Conservation (phyloP, 2,888 invertebrate species). For the Ctenicera cuprea region DNA sequence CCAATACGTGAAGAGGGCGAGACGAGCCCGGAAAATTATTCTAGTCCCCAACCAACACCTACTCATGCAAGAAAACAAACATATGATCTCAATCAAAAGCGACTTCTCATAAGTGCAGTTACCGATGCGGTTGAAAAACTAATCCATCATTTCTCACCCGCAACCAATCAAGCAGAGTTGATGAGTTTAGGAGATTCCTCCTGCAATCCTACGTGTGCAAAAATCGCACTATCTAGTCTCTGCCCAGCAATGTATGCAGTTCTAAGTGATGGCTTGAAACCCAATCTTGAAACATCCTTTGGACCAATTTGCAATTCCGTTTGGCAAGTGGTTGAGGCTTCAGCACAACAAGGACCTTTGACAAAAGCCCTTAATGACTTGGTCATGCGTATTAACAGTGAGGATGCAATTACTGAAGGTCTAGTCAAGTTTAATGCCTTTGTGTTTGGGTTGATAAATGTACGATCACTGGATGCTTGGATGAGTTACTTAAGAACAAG, state of each 20-base stretch:
- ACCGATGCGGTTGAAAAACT: slow-evolving; percentile 85
- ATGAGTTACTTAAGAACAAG: slow-evolving; percentile 89
- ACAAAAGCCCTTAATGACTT: slow-evolving; percentile 89
- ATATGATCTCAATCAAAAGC: slow-evolving; percentile 77
- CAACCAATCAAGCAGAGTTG: slow-evolving; percentile 79
- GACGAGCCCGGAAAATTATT: slow-evolving; percentile 77
- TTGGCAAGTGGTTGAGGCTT: slow-evolving; percentile 93
- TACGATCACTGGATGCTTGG: slow-evolving; percentile 93
- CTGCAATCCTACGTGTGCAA: slow-evolving; percentile 80
- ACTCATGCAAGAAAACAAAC: slow-evolving; percentile 55
- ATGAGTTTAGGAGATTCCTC: slow-evolving; percentile 77
- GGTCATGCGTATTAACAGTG: slow-evolving; percentile 87
- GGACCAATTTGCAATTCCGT: slow-evolving; percentile 91
- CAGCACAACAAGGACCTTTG: slow-evolving; percentile 89
- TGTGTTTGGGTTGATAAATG: slow-evolving; percentile 89
- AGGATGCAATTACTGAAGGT: slow-evolving; percentile 88
- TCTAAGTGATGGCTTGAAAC: slow-evolving; percentile 89
- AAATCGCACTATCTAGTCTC: slow-evolving; percentile 83
- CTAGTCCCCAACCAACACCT: slow-evolving; percentile 73
- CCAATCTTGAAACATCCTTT: slow-evolving; percentile 87
- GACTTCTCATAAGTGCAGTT: slow-evolving; percentile 83
- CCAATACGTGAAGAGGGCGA: slow-evolving; percentile 81
- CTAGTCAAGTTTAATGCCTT: slow-evolving; percentile 93
- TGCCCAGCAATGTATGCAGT: slow-evolving; percentile 91
- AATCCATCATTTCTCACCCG: slow-evolving; percentile 81